Evolutionary conservation across 2,888 invertebrate genomes (phyloP), one percentile per base, ranked within the genome.

Genomic region (Imbricaverruca yamaguchii): DNA sequence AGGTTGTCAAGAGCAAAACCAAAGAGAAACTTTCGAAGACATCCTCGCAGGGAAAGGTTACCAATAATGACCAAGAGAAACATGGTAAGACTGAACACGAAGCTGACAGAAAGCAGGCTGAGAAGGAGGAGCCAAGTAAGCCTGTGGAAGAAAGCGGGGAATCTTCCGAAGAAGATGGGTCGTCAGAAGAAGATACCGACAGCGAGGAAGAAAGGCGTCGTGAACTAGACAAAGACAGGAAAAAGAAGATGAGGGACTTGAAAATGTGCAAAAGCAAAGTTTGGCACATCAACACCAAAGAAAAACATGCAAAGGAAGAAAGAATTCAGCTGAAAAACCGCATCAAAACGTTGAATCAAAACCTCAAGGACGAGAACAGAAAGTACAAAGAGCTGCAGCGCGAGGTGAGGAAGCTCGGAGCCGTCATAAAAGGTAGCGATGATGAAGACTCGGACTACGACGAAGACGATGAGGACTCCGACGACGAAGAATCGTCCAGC

Each of bases 311-410:
- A 83, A 88, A 87, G 86, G 92, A 92, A 86, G 96, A 96, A 85
- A 89, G 95, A 83, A 90, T 91, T 85, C 93, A 91, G 18, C 90
- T 94, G 81, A 93, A 93, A 85, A 92, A 93, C 86, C 91, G 93
- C 82, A 91, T 95, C 86, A 94, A 93, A 85, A 94, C 93, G 86
- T 92, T 94, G 86, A 94, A 94, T 85, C 90, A 91, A 12, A 90
- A 80, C 56, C 56, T 85, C 85, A 91, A 91, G 85, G 92, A 93
- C 67, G 95, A 94, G 85, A 93, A 93, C 86, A 92, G 92, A 85
- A 94, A 93, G 87, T 94, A 92, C 87, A 94, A 93, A 86, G 91
- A 91, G 84, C 87, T 95, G 77, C 94, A 95, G 87, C 94, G 94
- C 84, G 95, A 95, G 88, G 94, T 94, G 15, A 93, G 94, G 86